Conservation (phyloP, 2,113 vertebrate genomes). For the Myxocyprinus asiaticus region DNA sequence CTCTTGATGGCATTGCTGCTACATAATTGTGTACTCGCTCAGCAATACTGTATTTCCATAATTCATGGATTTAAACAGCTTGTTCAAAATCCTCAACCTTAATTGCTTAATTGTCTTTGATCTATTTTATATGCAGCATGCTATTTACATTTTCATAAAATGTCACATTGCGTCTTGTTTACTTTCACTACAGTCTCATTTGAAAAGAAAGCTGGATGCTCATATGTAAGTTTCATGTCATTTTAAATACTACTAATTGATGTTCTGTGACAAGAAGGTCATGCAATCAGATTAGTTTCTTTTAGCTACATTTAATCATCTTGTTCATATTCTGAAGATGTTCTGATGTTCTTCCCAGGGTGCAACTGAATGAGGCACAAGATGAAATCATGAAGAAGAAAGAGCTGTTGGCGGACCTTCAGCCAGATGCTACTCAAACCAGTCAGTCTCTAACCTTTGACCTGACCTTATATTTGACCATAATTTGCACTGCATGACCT, state of each 20-base stretch:
- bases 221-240: slow-evolving; percentile 87
- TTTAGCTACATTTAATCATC: no score
- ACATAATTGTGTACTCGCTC: no score
- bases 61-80: no score
- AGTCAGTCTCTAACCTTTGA: slow-evolving; percentile 65
- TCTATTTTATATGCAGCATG: no score
- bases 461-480: not conserved
- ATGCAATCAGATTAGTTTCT: no score
- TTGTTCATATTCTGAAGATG: not conserved
- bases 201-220: slow-evolving; percentile 92
- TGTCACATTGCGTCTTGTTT: not conserved
- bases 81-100: no score
- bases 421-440: slow-evolving; percentile 87
- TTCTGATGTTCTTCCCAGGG: slow-evolving; percentile 70
- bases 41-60: no score
- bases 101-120: no score
- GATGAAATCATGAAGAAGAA: slow-evolving; percentile 97
- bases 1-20: not conserved
- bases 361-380: slow-evolving; percentile 91
- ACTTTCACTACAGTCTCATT: slow-evolving; percentile 80
- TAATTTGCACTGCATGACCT: not conserved
- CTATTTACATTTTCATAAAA: not conserved
- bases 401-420: slow-evolving; percentile 91
- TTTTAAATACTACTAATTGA: not conserved
- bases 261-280: not conserved